Evolutionary conservation across 1,140 invertebrate genomes (phyloP).

Genomic region (Temnothorax nylanderi): DNA sequence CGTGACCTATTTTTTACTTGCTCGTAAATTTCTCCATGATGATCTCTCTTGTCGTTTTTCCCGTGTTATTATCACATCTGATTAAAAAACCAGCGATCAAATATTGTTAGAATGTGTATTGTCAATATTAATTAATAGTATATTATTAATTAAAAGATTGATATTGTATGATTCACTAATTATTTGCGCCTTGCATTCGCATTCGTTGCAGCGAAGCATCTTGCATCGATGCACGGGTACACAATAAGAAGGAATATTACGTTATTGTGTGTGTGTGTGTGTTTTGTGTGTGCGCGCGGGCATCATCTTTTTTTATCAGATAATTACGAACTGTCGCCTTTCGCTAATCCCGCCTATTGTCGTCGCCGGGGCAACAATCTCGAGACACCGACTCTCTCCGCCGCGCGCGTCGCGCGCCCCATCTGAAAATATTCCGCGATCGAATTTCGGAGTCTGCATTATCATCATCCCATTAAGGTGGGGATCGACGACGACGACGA

Average conservation of each 20-base stretch:
- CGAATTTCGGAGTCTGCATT: conserved; percentile 46
- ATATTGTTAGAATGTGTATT: not conserved
- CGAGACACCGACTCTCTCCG: too few species aligned
- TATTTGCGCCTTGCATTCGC: not conserved
- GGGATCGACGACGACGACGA: not conserved
- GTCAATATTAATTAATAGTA: not conserved
- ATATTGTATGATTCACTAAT: not conserved
- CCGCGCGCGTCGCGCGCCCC: not conserved
- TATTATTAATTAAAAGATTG: not conserved
- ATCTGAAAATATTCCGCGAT: conserved; percentile 45
- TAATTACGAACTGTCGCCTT: conserved; percentile 19
- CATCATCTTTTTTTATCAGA: conserved; percentile 14
- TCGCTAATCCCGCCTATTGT: conserved; percentile 20
- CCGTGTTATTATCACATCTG: not conserved
- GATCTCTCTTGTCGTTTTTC: not conserved
- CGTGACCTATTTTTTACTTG: not conserved
- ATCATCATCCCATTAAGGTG: conserved; percentile 22
- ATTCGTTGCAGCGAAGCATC: not conserved
- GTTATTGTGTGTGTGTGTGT: not conserved
- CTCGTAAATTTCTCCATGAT: not conserved
- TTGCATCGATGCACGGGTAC: not conserved
- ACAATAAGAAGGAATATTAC: conserved; percentile 6
- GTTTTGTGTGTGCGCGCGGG: too few species aligned
- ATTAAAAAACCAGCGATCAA: not conserved
- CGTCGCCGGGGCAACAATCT: conserved; percentile 15